phyloP scores from a whole-genome alignment of 2,888 invertebrate genomes.

The Pachycephus smyrnensis region DNA sequence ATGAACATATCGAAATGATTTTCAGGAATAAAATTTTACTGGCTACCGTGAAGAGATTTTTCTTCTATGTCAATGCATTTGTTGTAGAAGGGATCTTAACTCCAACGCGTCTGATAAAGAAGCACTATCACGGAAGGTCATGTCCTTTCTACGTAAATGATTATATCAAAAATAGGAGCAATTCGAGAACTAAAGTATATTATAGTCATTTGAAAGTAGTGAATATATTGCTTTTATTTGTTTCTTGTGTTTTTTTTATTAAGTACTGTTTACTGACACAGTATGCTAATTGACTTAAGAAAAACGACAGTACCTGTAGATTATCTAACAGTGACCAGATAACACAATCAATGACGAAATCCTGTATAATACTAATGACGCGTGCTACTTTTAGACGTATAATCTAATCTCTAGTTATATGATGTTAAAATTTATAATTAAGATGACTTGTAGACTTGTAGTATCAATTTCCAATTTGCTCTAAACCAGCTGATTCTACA shows the following conservation, averaged over 20 bases:
- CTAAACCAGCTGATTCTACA: no score
- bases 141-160: not conserved
- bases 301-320: no score
- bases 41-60: not conserved
- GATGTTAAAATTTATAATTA: not conserved
- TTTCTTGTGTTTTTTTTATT: not conserved
- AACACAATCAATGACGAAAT: not conserved
- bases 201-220: not conserved
- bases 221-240: not conserved
- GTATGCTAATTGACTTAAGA: not conserved
- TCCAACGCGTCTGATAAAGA: not conserved
- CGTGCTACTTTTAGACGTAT: not conserved
- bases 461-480: not conserved
- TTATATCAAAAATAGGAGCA: not conserved
- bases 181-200: not conserved
- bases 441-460: not conserved
- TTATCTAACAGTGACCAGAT: not conserved
- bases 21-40: not conserved
- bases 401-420: not conserved
- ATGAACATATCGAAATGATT: not conserved
- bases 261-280: not conserved
- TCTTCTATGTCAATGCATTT: not conserved
- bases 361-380: not conserved
- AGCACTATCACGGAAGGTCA: not conserved
- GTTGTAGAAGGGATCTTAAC: not conserved